Base-by-base conservation (phyloP, 2,797 vertebrate genomes). In the Enteromius thamalakanensis region DNA sequence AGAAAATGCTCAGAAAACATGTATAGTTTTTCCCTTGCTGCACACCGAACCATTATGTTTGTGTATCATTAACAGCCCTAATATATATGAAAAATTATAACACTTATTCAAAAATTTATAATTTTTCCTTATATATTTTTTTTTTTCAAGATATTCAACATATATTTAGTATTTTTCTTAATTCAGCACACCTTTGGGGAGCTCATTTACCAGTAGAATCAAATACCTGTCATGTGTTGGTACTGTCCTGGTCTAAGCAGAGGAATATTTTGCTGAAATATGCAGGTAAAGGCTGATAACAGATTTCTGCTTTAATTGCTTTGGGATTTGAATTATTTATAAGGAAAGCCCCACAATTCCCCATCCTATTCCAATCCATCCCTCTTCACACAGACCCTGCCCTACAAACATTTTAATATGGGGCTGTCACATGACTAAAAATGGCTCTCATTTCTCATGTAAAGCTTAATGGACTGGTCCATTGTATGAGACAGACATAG, bases 311-410 rank as follows among this genome's bases (percentile, higher is more conserved):
- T 88, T 92, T 93, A 91, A 94, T 94, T 93, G 91, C 92, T 91
- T 85, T 81, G 86, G 93, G 93, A 94, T 95, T 94, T 94, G 90
- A 93, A 94, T 94, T 92, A 94, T 94, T 94, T 93, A 94, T 90
- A 81, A 87, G 88, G 91, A 90, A 89, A 92, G 90, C 55, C 79
- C 53, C 53, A 62, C 68, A 92, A 92, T 91, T 91, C 90, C 67
- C 75, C 88, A 89, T 90, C 40, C 68, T 26, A 53, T 40, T 26
- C 32, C 64, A 89, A 80, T 89, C 89, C 89, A 87, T 81, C 68
- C 62, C 81, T 58, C 26, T 45, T 32, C 8, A 55, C 10, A 78
- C 58, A 40, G 32, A 42, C 68, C 0, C 26, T 49, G 37, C 45
- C 45, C 51, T 37, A 70, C 37, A 47, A 51, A 67, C 26, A 76